Base-by-base conservation (phyloP, 2,113 vertebrate species). In the Phylloscopus trochilus region DNA sequence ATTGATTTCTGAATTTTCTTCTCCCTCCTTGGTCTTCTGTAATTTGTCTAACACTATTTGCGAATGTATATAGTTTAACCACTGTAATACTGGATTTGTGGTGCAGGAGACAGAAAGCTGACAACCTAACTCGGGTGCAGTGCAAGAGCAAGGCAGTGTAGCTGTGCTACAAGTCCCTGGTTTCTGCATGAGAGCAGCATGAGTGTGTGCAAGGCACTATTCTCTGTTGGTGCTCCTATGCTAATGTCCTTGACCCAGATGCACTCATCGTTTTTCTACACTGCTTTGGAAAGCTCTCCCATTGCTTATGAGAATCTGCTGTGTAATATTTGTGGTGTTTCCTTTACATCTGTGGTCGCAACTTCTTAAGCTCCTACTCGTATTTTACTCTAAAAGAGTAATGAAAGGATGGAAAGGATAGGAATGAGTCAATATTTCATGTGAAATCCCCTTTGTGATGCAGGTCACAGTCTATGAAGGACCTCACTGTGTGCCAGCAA, bases 261-360 rank as follows among this genome's bases (percentile, higher is more conserved):
- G 69, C 3, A 2, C 24, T 69, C 35, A 6, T 5, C 0, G 0
- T 28, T n/a, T 62, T 35, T 60, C 37, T 73, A 13, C 7, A 7
- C 37, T 75, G 2, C 28, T 83, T 89, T 78, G 26, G 28, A 67
- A 53, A 44, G 33, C 19, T 30, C 44, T 81, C 8, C 19, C 12
- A 3, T 41, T 60, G 35, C 28, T 79, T 13, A 5, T 7, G 28
- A 66, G 15, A 28, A 49, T 37, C 47, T 81, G 35, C 30, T 55
- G 11, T 28, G 11, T 59, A 47, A 9, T 70, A 11, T n/a, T 81
- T 84, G 15, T 44, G 44, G 22, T 44, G 4, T 75, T 70, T 59
- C 66, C n/a, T 46, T 94, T 95, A 20, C 31, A 37, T 35, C 62
- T 91, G 14, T 58, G 11, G 18, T 49, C 2, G 0, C 18, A 52